phyloP scores from a whole-genome alignment of 2,113 vertebrate genomes.

The Leuciscus idus region DNA sequence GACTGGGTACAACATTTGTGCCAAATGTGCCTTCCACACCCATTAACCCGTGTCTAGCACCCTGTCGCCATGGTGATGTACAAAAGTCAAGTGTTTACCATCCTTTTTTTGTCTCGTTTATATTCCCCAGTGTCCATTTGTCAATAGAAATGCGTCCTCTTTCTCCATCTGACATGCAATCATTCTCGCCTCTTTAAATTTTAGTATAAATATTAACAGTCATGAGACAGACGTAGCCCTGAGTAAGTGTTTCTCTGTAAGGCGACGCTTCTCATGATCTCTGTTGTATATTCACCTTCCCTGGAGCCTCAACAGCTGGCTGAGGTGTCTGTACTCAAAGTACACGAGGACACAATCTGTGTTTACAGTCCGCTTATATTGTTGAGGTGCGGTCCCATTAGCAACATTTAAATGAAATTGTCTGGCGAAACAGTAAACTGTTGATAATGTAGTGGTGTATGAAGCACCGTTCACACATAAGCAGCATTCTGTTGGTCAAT shows the following conservation, averaged over 20 bases:
- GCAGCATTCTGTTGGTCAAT: not conserved
- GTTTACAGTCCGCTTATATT: not conserved
- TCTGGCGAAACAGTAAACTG: not conserved
- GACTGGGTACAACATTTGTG: not conserved
- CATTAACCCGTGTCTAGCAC: not conserved
- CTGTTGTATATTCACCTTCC: not conserved
- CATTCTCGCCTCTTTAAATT: not conserved
- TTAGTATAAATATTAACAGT: constrained; percentile 7
- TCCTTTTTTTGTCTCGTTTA: not conserved
- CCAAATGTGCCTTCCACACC: constrained; percentile 60
- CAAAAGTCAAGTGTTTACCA: constrained; percentile 46
- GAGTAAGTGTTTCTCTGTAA: not conserved
- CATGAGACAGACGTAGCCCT: constrained; percentile 9
- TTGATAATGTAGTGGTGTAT: not conserved
- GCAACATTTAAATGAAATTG: not conserved
- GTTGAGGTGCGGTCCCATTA: not conserved
- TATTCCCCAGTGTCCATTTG: not conserved
- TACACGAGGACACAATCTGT: not conserved
- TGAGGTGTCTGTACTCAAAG: not conserved
- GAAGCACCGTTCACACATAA: not conserved
- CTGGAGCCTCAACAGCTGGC: not conserved
- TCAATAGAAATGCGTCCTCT: not conserved
- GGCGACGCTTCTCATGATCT: not conserved
- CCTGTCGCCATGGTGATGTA: constrained; percentile 62
- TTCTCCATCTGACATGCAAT: not conserved